Evolutionary conservation across 1,140 invertebrate species (phyloP), one percentile per base, ranked within the genome.

Genomic region (Kradibia gibbosae): DNA sequence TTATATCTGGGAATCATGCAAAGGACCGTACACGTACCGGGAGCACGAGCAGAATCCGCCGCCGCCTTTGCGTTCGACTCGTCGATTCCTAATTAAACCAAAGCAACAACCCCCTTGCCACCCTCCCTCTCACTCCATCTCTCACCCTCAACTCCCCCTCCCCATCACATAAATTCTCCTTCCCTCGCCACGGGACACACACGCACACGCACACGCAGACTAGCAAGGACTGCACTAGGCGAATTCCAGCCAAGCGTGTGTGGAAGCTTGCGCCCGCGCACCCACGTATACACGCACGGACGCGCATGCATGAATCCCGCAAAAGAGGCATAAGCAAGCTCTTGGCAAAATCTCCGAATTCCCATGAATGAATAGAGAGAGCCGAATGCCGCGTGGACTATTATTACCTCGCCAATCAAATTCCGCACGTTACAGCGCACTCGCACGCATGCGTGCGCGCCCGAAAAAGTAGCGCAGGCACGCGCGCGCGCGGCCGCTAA

Each of bases 341-440:
- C 62, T n/a, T 39, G 34, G 17, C 10, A 65, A 77, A 28, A 22
- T 22, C 28, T n/a, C 25, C 28, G 57, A 62, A 62, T 80, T 65
- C 80, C 45, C 73, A 57, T 81, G 17, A 77, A 81, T 81, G 74
- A 81, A 81, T 77, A 71, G 80, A 48, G 28, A 0, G 0, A 15
- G 28, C 34, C 22, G 57, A 34, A 11, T 2, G 25, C 48, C 11
- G 53, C 25, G 15, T 71, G 28, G 42, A 72, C 45, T 34, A 55
- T 55, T 48, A 75, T 81, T 81, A 81, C 42, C 79, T 65, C 45
- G 55, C 74, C 71, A 81, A 75, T 81, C 71, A 81, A 80, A 75
- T 75, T 50, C 57, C 72, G 11, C 45, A 42, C 39, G 50, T 53
- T 22, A 45, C 42, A 45, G 13, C 15, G 1, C 34, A 5, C 34